Conservation (phyloP, 2,797 vertebrate genomes). For the Australoheros facetus region DNA sequence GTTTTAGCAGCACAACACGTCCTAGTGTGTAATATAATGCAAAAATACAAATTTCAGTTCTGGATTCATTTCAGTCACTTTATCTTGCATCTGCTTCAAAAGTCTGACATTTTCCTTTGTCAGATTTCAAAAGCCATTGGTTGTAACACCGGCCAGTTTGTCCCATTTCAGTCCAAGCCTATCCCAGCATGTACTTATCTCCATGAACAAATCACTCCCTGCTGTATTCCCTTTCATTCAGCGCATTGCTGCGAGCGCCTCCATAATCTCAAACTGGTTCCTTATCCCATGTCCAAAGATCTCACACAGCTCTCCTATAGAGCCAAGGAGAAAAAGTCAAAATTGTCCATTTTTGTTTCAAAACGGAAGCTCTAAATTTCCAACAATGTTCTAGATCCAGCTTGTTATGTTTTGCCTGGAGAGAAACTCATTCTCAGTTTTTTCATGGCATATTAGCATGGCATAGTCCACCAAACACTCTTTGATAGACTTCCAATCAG, state of each 20-base stretch:
- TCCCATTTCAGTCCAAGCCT: not conserved
- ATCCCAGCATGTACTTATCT: not conserved
- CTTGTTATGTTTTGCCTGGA: accelerated
- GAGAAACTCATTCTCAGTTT: too few species aligned
- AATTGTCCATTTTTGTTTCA: not conserved
- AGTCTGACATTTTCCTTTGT: too few species aligned
- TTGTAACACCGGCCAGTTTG: not conserved
- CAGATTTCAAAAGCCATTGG: not conserved
- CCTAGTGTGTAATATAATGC: not conserved
- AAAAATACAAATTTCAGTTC: not conserved
- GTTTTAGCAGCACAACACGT: not conserved
- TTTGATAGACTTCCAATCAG: not conserved
- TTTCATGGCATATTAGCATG: not conserved
- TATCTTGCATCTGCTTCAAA: not conserved
- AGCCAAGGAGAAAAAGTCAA: not conserved
- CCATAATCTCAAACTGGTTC: not conserved
- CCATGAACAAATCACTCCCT: not conserved
- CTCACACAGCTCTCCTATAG: not conserved
- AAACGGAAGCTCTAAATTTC: not conserved
- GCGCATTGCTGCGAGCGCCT: accelerated
- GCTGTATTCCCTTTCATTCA: not conserved
- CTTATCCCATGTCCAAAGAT: not conserved
- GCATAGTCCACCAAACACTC: too few species aligned
- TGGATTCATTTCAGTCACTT: not conserved
- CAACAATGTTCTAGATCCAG: not conserved